These are phyloP conservation scores for Phoenicopterus ruber DNA, from an alignment of 2,113 vertebrate genomes.

Conservation along the genomic window DNA sequence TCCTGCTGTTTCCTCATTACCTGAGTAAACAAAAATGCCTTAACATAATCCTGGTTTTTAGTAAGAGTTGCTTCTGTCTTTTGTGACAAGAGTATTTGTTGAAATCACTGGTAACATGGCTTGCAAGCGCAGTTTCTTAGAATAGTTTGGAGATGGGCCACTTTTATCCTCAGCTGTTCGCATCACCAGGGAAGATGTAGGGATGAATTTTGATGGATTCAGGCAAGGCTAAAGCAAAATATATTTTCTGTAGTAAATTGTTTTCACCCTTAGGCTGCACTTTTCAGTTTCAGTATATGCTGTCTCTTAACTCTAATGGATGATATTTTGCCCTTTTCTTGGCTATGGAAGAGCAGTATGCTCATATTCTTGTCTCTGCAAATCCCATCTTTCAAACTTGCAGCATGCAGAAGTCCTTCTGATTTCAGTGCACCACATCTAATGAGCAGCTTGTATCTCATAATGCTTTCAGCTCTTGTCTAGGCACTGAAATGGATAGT, in stretches of 20 bases:
- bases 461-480: not conserved
- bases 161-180: not conserved
- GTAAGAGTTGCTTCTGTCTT: not conserved
- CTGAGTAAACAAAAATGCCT: not conserved
- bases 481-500: not conserved
- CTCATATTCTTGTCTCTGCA: not conserved
- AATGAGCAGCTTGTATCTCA: not conserved
- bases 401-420: not conserved
- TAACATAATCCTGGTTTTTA: not conserved
- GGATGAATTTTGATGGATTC: not conserved
- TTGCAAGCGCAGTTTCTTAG: not conserved
- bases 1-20: not conserved
- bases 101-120: not conserved
- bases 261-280: not conserved
- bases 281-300: not conserved
- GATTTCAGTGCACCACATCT: not conserved
- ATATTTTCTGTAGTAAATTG: not conserved
- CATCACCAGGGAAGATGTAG: not conserved
- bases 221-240: not conserved
- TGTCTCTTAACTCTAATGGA: not conserved
- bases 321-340: constrained; percentile 7
- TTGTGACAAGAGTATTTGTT: not conserved
- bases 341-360: not conserved
- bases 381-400: not conserved
- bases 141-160: not conserved